phyloP scores from a whole-genome alignment of 2,797 vertebrate genomes.

The Sciurus carolinensis region DNA sequence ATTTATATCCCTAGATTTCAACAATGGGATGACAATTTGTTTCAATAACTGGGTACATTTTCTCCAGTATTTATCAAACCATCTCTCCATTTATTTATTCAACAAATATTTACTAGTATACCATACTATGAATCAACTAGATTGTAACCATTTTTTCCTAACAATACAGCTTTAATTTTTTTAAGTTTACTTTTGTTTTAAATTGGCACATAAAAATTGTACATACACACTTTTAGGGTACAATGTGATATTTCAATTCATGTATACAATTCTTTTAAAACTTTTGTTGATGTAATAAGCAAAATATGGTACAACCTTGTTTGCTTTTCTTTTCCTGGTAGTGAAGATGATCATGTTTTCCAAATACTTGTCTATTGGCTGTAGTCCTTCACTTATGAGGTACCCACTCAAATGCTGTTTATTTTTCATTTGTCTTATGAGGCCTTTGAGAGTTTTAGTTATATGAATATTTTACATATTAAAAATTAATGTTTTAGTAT shows the following conservation, averaged over 20 bases:
- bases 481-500: neutral
- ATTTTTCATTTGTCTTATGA: constrained; percentile 13
- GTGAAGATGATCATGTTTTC: neutral
- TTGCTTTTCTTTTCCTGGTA: neutral
- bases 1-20: neutral
- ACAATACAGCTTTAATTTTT: no score
- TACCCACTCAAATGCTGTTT: neutral
- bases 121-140: neutral
- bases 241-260: neutral
- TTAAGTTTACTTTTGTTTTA: neutral
- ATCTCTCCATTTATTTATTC: neutral
- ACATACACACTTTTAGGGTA: neutral
- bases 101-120: neutral
- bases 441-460: neutral
- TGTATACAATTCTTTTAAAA: neutral
- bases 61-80: neutral
- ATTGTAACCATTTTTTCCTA: neutral
- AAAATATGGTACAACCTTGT: neutral
- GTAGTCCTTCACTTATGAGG: neutral
- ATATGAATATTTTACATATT: neutral
- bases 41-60: no score
- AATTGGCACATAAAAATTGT: neutral
- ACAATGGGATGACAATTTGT: no score
- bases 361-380: neutral
- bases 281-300: neutral